Conservation (phyloP, 2,797 vertebrate species). For the Clarias fuscus region DNA sequence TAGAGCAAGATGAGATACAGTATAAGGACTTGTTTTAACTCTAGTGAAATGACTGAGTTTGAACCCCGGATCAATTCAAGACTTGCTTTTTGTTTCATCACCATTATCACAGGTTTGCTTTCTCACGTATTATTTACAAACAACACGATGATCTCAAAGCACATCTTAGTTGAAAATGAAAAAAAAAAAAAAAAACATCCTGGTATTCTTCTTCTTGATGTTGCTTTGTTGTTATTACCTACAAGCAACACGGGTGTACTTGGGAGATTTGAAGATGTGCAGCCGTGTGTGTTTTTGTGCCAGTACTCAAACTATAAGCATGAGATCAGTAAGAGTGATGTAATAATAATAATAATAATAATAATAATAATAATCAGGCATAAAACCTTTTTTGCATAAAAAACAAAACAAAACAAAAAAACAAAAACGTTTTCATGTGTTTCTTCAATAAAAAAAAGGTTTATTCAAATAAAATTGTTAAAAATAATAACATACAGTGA, state of each 20-base stretch:
- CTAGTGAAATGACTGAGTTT: not conserved
- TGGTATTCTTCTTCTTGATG: not conserved
- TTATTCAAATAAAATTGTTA: not conserved
- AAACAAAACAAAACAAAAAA: not conserved
- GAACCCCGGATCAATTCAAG: not conserved
- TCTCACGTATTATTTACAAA: not conserved
- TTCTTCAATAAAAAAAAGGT: not conserved
- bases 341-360: no score
- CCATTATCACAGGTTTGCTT: not conserved
- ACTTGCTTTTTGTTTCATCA: conserved; percentile 4
- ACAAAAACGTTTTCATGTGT: not conserved
- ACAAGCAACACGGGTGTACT: not conserved
- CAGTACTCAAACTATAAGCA: not conserved
- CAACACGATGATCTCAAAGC: not conserved
- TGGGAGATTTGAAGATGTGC: not conserved
- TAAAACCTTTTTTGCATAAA: not conserved
- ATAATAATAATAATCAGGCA: no score
- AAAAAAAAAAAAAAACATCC: no score
- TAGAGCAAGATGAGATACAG: not conserved
- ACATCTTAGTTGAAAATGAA: not conserved
- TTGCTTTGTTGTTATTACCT: no score
- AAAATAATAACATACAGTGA: not conserved
- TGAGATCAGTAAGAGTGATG: not conserved
- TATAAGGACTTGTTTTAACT: not conserved
- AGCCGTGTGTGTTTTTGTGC: not conserved